Conservation (phyloP, 2,888 invertebrate species). For the Phengaris arion region DNA sequence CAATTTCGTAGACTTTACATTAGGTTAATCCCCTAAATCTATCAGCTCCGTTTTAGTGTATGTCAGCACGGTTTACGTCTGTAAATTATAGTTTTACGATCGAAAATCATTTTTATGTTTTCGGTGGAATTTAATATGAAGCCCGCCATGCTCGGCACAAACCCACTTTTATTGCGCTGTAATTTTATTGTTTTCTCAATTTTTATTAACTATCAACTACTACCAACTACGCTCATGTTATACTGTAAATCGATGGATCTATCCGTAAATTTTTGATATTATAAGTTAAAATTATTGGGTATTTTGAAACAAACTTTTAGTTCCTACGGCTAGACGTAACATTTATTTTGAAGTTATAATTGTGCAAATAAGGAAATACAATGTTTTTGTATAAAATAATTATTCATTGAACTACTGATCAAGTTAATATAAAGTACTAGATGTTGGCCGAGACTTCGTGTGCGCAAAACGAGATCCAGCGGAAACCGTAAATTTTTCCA, state of each 20-base stretch:
- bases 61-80: slow-evolving; percentile 79
- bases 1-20: slow-evolving; percentile 37
- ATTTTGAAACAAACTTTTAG: not conserved
- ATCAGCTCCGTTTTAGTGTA: slow-evolving; percentile 47
- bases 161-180: slow-evolving; percentile 77
- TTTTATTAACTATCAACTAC: slow-evolving; percentile 79
- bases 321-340: too few relatives aligned
- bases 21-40: slow-evolving; percentile 35
- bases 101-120: slow-evolving; percentile 80
- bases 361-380: too few relatives aligned
- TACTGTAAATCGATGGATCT: slow-evolving; percentile 11
- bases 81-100: slow-evolving; percentile 81
- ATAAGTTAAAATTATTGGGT: not conserved
- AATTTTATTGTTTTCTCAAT: slow-evolving; percentile 80
- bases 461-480: too few relatives aligned
- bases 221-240: slow-evolving; percentile 44
- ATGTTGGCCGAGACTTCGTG: too few relatives aligned
- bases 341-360: too few relatives aligned
- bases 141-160: slow-evolving; percentile 75
- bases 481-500: too few relatives aligned
- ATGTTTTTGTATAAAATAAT: too few relatives aligned
- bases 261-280: slow-evolving; percentile 17
- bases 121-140: slow-evolving; percentile 79
- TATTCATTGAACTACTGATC: too few relatives aligned
- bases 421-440: too few relatives aligned